phyloP scores from a whole-genome alignment of 2,888 invertebrate genomes.

The Chrysolina americana region DNA sequence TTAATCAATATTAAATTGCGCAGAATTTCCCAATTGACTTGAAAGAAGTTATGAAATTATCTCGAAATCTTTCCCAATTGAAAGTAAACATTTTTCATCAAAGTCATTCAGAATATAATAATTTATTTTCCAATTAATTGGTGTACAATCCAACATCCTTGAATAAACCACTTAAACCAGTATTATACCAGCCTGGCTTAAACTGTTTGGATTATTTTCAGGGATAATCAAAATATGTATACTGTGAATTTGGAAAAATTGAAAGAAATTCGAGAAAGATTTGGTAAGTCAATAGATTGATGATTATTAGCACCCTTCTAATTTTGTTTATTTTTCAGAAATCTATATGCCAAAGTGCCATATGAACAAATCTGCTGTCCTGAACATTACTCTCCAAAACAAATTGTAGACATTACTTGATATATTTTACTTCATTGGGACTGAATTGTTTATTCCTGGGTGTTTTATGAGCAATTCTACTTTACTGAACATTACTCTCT shows the following conservation, averaged over 20 bases:
- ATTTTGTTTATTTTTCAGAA: background rate
- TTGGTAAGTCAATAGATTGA: conserved; percentile 57
- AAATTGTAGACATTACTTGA: background rate
- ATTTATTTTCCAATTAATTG: too few species aligned
- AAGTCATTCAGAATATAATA: too few species aligned
- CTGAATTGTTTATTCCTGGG: background rate
- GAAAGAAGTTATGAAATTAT: too few species aligned
- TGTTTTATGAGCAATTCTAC: too few species aligned
- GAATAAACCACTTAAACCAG: too few species aligned
- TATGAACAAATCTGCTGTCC: background rate
- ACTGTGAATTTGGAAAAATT: conserved; percentile 53
- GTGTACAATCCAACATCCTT: too few species aligned
- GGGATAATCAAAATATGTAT: conserved; percentile 51
- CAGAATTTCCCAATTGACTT: too few species aligned
- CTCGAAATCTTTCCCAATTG: too few species aligned
- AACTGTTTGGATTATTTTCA: conserved; percentile 39
- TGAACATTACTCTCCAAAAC: background rate
- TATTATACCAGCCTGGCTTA: too few species aligned
- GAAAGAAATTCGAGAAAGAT: conserved; percentile 52
- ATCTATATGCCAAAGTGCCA: conserved; percentile 32
- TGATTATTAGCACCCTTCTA: background rate
- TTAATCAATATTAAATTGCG: too few species aligned
- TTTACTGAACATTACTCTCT: too few species aligned
- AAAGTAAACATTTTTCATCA: too few species aligned
- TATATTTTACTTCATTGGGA: background rate